Percentiles rank a stretch among this genome's conserved stretches.
Conservation (phyloP, 1,140 invertebrate species). For the Tetranychus urticae region DNA sequence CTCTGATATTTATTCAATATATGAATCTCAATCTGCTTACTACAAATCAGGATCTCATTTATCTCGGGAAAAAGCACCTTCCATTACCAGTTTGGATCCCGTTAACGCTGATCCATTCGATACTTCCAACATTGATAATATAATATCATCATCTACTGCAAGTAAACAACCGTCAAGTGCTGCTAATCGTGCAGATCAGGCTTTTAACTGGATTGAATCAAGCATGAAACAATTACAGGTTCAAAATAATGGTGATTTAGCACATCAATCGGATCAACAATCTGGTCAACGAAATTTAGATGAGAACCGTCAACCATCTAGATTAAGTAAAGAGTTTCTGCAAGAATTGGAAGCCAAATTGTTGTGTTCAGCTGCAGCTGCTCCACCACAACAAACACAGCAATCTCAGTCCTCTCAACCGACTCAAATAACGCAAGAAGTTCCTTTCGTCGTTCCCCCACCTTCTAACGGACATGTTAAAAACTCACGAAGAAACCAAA, state of each 20-base stretch:
- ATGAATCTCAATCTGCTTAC: neutral
- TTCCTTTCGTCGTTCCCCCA: too few relatives aligned
- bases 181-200: neutral
- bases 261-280: neutral
- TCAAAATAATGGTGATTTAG: too few relatives aligned
- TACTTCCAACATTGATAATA: neutral
- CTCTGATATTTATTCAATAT: neutral
- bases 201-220: neutral
- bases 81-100: neutral
- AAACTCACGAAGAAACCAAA: too few relatives aligned
- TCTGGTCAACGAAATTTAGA: neutral
- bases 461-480: too few relatives aligned
- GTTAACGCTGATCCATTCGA: neutral
- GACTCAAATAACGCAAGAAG: too few relatives aligned
- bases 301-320: neutral
- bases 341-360: conserved; percentile 7
- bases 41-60: neutral
- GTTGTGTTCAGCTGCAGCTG: neutral
- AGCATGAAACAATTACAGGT: neutral
- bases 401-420: too few relatives aligned
- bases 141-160: too few relatives aligned
- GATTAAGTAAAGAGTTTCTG: conserved; percentile 2
- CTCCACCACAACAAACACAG: too few relatives aligned
- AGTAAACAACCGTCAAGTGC: neutral
- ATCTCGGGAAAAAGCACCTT: neutral